Evolutionary conservation across 2,888 invertebrate genomes (phyloP).

Genomic region (Folsomia manolachei): DNA sequence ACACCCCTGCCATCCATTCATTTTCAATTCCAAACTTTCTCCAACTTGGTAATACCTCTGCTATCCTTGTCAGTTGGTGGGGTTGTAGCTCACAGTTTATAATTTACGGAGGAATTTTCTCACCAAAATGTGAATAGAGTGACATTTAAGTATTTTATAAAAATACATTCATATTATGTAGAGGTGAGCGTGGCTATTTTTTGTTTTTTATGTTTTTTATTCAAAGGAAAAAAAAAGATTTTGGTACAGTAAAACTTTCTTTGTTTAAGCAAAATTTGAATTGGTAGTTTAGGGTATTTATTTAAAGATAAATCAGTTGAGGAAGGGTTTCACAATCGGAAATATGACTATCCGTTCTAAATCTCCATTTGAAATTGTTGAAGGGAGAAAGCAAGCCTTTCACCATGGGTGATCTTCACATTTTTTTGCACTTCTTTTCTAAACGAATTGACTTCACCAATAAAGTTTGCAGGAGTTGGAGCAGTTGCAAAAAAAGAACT

Average conservation of each 20-base stretch:
- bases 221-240: too few relatives aligned
- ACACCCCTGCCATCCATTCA: neutral
- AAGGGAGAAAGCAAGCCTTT: too few relatives aligned
- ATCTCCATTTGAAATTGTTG: too few relatives aligned
- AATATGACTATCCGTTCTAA: neutral
- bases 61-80: neutral
- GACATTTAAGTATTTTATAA: neutral
- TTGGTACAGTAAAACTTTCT: too few relatives aligned
- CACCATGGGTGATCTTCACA: neutral
- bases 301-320: neutral
- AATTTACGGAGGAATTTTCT: constrained; percentile 9
- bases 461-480: neutral
- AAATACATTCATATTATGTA: neutral
- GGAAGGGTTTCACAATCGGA: neutral
- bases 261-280: neutral
- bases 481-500: neutral
- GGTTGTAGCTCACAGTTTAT: neutral
- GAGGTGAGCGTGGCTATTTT: too few relatives aligned
- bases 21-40: constrained; percentile 16
- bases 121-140: neutral
- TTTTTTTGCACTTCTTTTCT: neutral
- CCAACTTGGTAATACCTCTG: neutral
- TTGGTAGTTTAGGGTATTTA: neutral
- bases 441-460: neutral
- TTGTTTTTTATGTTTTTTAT: too few relatives aligned